These are phyloP conservation scores for Tetanocera ferruginea DNA, from an alignment of 2,888 invertebrate genomes.

Conservation along the genomic window DNA sequence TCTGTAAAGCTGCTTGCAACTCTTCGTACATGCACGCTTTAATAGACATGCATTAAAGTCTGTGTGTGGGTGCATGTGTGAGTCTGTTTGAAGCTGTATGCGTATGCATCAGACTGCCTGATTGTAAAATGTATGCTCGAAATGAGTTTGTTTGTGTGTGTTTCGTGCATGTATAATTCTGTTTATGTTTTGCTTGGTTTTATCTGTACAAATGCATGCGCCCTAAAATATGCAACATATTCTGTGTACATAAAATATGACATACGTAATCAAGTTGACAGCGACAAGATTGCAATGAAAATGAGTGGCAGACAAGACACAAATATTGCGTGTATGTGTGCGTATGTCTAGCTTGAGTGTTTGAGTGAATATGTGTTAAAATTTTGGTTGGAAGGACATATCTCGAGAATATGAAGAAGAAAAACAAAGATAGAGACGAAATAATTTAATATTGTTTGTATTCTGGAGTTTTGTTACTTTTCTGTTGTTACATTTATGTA, in stretches of 20 bases:
- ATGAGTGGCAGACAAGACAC: constrained; percentile 16
- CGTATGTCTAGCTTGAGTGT: background rate
- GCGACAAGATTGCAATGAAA: constrained; percentile 37
- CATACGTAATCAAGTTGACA: constrained; percentile 37
- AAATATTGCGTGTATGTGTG: background rate
- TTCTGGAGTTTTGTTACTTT: too few species aligned
- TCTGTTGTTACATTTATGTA: too few species aligned
- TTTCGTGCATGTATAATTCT: constrained; percentile 27
- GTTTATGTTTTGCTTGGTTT: constrained; percentile 27
- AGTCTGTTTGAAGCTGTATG: background rate
- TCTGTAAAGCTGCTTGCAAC: too few species aligned
- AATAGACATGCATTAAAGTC: background rate
- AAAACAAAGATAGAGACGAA: too few species aligned
- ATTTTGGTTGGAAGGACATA: too few species aligned
- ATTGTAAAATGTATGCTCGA: constrained; percentile 12
- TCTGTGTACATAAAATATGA: constrained; percentile 34
- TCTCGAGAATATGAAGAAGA: too few species aligned
- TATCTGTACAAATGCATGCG: constrained; percentile 15
- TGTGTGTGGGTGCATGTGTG: background rate
- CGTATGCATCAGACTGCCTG: background rate
- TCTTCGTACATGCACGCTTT: background rate
- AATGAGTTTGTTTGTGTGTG: background rate
- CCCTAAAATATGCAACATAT: constrained; percentile 32
- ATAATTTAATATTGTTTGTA: too few species aligned
- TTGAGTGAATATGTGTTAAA: background rate